Conservation (phyloP, 2,888 invertebrate species). For the Orthosia gothica region DNA sequence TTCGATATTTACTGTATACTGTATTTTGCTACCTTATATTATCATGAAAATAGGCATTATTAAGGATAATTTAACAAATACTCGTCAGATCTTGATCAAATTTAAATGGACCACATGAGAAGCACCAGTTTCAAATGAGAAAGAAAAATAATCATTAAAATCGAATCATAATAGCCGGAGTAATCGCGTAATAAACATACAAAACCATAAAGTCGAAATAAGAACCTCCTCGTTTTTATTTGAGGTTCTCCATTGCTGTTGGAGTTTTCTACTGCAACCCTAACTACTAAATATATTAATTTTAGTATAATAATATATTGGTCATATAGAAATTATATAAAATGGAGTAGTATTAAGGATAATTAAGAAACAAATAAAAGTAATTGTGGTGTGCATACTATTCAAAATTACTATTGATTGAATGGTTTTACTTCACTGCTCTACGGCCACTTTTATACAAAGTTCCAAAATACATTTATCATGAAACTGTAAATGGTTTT, state of each 20-base stretch:
- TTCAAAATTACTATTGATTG: neutral
- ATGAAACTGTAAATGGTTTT: neutral
- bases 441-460: neutral
- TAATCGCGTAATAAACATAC: too few relatives aligned
- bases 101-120: too few relatives aligned
- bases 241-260: neutral
- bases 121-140: too few relatives aligned
- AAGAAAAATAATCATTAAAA: neutral
- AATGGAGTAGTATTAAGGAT: too few relatives aligned
- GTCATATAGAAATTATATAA: too few relatives aligned
- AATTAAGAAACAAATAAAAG: neutral
- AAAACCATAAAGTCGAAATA: too few relatives aligned
- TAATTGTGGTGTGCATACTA: neutral
- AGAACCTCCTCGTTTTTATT: neutral
- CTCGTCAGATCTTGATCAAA: too few relatives aligned
- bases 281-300: neutral
- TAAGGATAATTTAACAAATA: too few relatives aligned
- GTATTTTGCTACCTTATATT: too few relatives aligned
- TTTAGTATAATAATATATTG: too few relatives aligned
- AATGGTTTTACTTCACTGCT: neutral
- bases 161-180: neutral
- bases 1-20: too few relatives aligned
- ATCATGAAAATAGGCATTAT: too few relatives aligned
- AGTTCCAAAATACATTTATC: neutral
- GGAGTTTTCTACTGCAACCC: neutral